A percentile compares a stretch with the other conserved stretches of the same genome.
Evolutionary conservation across 2,797 vertebrate species (phyloP).

Genomic region (Mionectes olivaceus): DNA sequence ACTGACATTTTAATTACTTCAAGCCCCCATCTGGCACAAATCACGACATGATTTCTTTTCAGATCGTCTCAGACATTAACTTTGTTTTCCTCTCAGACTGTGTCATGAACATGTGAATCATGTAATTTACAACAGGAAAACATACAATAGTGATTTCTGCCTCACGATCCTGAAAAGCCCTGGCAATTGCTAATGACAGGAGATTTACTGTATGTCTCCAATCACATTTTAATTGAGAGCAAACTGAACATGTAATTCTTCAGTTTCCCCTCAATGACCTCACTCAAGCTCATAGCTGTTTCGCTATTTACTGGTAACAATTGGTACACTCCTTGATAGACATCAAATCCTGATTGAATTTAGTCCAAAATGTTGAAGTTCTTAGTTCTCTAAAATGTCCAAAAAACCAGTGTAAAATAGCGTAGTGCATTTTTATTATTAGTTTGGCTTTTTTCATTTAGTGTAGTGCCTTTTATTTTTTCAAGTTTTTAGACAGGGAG

Average conservation of each 20-base stretch:
- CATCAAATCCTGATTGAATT: background rate
- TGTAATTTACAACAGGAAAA: background rate
- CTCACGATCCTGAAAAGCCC: background rate
- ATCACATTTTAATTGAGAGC: background rate
- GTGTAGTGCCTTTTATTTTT: background rate
- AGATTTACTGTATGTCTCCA: background rate
- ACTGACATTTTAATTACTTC: conserved; percentile 27
- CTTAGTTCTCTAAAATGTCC: background rate
- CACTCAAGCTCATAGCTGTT: background rate
- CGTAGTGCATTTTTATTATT: background rate
- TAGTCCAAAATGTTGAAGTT: background rate
- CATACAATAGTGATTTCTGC: background rate
- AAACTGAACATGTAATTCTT: background rate
- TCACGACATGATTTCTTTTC: conserved; percentile 29
- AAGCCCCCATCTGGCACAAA: conserved; percentile 39
- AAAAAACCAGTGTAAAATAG: background rate
- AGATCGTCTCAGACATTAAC: background rate
- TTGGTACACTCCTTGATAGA: background rate
- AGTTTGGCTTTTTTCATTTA: background rate
- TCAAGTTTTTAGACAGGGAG: background rate
- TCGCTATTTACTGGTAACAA: background rate
- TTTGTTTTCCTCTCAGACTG: conserved; percentile 13
- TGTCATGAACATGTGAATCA: background rate
- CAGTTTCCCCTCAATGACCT: background rate
- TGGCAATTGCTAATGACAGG: background rate